These are phyloP conservation scores for Plecturocebus donacophilus DNA, from an alignment of 2,113 vertebrate species.

Conservation along the genomic window DNA sequence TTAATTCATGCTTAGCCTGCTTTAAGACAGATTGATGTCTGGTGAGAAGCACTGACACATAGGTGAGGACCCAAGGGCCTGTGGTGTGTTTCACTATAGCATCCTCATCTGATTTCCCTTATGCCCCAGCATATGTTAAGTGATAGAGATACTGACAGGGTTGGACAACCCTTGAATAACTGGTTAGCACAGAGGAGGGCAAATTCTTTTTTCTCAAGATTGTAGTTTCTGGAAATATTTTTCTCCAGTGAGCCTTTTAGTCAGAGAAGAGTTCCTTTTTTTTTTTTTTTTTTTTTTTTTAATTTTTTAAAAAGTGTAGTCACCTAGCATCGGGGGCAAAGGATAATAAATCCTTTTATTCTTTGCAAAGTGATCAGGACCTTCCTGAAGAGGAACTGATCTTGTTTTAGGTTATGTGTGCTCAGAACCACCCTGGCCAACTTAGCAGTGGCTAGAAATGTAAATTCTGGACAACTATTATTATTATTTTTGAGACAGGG, in stretches of 20 bases:
- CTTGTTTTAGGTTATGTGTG: neutral
- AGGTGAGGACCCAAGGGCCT: too few species aligned
- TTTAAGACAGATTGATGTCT: neutral
- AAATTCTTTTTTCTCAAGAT: neutral
- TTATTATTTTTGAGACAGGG: too few species aligned
- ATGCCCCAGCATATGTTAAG: neutral
- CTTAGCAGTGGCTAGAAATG: too few species aligned
- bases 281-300: too few species aligned
- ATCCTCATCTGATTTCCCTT: neutral
- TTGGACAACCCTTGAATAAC: neutral
- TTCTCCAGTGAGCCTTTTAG: neutral
- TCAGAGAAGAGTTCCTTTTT: neutral
- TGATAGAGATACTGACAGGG: neutral
- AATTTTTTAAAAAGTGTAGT: neutral
- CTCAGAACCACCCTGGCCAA: neutral
- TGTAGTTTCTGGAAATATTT: neutral
- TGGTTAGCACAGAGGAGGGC: neutral
- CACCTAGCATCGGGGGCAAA: neutral
- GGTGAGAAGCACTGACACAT: neutral
- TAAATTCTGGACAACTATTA: too few species aligned
- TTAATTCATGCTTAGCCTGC: neutral
- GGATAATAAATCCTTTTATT: neutral
- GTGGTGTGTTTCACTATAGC: accelerated
- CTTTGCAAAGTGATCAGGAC: neutral
- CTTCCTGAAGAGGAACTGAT: neutral